Evolutionary conservation across 2,797 vertebrate genomes (phyloP).

Genomic region (Furcifer pardalis): DNA sequence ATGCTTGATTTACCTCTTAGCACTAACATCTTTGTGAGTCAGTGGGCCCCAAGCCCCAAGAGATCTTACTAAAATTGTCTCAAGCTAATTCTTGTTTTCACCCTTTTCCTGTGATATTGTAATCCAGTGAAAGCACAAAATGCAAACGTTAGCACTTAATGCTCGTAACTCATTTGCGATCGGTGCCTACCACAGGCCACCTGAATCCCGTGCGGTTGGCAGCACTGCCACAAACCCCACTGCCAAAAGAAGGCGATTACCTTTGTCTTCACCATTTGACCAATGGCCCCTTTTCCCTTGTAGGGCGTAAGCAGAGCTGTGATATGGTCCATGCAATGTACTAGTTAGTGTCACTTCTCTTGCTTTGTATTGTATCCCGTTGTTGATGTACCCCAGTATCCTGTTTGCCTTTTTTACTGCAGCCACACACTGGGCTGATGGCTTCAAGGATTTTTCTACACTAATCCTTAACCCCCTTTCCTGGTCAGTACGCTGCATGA

Average conservation of each 20-base stretch:
- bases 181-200: neutral
- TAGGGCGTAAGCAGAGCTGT: constrained; percentile 38
- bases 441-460: constrained; percentile 75
- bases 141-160: too few species aligned
- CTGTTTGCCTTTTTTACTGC: constrained; percentile 69
- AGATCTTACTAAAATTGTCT: too few species aligned
- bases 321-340: constrained; percentile 48
- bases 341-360: constrained; percentile 68
- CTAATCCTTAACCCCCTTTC: constrained; percentile 72
- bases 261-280: too few species aligned
- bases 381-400: constrained; percentile 70
- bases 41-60: neutral
- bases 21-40: neutral
- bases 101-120: neutral
- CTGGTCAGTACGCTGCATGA: constrained; percentile 74
- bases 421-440: constrained; percentile 74
- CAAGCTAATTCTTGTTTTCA: too few species aligned
- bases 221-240: neutral
- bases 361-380: constrained; percentile 67
- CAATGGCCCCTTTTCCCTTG: neutral
- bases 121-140: neutral
- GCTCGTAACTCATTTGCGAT: too few species aligned
- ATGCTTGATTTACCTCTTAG: neutral
- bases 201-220: too few species aligned
- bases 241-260: neutral